Percentiles rank a stretch among this genome's conserved stretches.
These are phyloP conservation scores for Cepaea hortensis DNA, from an alignment of 2,888 invertebrate genomes.

Conservation along the genomic window DNA sequence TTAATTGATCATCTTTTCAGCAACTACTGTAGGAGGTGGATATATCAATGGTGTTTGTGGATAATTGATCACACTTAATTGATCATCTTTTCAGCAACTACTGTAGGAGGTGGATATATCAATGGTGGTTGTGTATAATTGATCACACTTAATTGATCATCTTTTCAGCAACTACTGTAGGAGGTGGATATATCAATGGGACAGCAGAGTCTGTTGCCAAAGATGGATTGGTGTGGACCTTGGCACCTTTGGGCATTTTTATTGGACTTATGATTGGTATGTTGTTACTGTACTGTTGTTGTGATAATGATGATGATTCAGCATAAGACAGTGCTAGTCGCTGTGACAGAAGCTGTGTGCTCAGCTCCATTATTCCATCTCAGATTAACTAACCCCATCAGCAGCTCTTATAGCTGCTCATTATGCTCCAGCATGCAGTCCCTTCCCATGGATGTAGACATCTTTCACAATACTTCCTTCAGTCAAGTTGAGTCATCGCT, in stretches of 20 bases:
- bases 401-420: too few species aligned
- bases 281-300: background rate
- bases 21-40: slow-evolving; percentile 73
- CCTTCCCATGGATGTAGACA: too few species aligned
- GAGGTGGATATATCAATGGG: slow-evolving; percentile 74
- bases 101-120: slow-evolving; percentile 73
- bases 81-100: slow-evolving; percentile 63
- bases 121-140: slow-evolving; percentile 19
- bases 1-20: slow-evolving; percentile 52
- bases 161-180: slow-evolving; percentile 70
- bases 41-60: slow-evolving; percentile 47
- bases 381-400: too few species aligned
- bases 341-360: too few species aligned
- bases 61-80: slow-evolving; percentile 31
- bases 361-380: too few species aligned
- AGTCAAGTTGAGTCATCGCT: too few species aligned
- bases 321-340: too few species aligned
- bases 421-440: too few species aligned
- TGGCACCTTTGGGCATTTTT: slow-evolving; percentile 72
- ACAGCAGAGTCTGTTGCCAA: slow-evolving; percentile 71
- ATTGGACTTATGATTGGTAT: slow-evolving; percentile 68
- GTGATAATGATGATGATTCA: background rate
- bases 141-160: background rate
- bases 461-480: too few species aligned
- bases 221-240: slow-evolving; percentile 71